Evolutionary conservation across 1,140 invertebrate species (phyloP).

Genomic region (Drosophila bifasciata): DNA sequence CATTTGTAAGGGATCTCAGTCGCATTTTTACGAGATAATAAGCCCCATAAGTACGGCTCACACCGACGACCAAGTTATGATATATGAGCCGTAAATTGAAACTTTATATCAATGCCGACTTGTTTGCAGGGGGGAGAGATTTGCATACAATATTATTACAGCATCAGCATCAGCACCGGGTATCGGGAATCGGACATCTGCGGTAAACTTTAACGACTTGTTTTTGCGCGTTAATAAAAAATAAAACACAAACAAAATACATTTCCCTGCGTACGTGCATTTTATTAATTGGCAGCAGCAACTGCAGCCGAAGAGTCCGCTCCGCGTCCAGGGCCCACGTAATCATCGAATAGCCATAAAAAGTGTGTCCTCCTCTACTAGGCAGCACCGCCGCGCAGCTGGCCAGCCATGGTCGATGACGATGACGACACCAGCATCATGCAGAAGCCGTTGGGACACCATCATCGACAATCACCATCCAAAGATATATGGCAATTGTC

Average conservation of each 20-base stretch:
- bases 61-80: slow-evolving; percentile 57
- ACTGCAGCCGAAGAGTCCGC: slow-evolving; percentile 24
- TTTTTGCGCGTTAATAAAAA: slow-evolving; percentile 52
- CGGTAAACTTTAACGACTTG: slow-evolving; percentile 68
- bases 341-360: slow-evolving; percentile 68
- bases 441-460: slow-evolving; percentile 29
- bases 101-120: slow-evolving; percentile 71
- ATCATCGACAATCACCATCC: slow-evolving; percentile 3
- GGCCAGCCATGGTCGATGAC: slow-evolving; percentile 13
- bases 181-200: slow-evolving; percentile 31
- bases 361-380: slow-evolving; percentile 70
- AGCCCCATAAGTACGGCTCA: slow-evolving; percentile 47
- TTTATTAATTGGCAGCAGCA: slow-evolving; percentile 70
- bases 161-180: slow-evolving; percentile 38
- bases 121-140: slow-evolving; percentile 52
- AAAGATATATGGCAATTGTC: slow-evolving; percentile 42
- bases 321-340: slow-evolving; percentile 50
- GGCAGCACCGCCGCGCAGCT: slow-evolving; percentile 24
- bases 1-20: slow-evolving; percentile 50
- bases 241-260: slow-evolving; percentile 40
- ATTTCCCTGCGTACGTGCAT: slow-evolving; percentile 23
- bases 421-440: slow-evolving; percentile 37
- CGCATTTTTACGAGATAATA: slow-evolving; percentile 74
- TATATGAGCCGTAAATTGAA: slow-evolving; percentile 81
- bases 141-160: slow-evolving; percentile 81